A percentile compares a stretch with the other conserved stretches of the same genome.
These are phyloP conservation scores for Pocillopora damicornis DNA, from an alignment of 64 coral and sea anemone genomes.

Conservation along the genomic window DNA sequence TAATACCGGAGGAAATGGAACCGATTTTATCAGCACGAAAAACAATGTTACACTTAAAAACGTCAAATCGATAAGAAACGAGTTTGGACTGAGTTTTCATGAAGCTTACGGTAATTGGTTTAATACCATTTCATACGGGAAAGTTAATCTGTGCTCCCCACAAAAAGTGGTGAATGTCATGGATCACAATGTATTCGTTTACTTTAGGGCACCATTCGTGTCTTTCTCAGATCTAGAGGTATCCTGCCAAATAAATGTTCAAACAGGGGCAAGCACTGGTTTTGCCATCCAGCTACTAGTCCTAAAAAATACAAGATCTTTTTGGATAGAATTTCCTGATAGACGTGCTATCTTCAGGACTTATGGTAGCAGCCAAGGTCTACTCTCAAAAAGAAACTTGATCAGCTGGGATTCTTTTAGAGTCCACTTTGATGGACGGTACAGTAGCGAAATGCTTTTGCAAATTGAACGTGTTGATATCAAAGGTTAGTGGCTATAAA, in stretches of 20 bases:
- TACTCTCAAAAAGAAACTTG: not conserved
- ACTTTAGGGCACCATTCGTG: not conserved
- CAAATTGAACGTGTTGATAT: not conserved
- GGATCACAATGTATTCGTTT: not conserved
- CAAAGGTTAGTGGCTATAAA: not conserved
- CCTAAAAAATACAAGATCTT: not conserved
- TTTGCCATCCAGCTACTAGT: slow-evolving; percentile 1
- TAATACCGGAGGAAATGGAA: not conserved
- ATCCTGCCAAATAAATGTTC: not conserved
- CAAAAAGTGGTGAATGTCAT: not conserved
- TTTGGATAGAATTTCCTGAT: not conserved
- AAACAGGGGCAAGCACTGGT: not conserved
- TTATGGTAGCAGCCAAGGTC: not conserved
- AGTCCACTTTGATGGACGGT: slow-evolving; percentile 6
- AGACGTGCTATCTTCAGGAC: not conserved
- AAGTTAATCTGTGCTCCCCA: slow-evolving; percentile 1
- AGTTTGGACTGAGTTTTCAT: not conserved
- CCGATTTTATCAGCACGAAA: not conserved
- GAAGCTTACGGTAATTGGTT: not conserved
- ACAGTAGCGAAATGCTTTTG: slow-evolving; percentile 10
- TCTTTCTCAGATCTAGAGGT: not conserved
- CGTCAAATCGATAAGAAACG: slow-evolving; percentile 1
- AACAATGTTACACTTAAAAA: not conserved
- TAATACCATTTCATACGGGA: not conserved
- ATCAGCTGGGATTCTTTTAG: slow-evolving; percentile 3